phyloP scores from a whole-genome alignment of 2,797 vertebrate genomes.

The Chanos chanos region DNA sequence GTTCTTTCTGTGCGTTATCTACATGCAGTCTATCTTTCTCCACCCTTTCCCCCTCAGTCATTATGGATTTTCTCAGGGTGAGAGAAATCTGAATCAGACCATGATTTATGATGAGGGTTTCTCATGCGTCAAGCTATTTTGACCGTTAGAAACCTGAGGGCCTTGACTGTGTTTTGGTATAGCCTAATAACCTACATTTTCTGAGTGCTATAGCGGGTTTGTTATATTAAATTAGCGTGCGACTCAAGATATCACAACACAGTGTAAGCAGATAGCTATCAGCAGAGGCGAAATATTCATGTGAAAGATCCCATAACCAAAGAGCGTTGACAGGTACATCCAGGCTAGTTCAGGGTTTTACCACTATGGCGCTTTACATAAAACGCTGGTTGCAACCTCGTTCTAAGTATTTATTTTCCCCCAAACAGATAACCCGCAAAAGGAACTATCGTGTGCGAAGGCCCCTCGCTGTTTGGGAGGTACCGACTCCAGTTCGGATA shows the following conservation, averaged over 20 bases:
- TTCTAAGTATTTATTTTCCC: background rate
- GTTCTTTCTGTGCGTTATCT: background rate
- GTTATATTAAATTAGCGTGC: background rate
- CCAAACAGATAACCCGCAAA: constrained; percentile 17
- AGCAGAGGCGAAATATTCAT: too few relatives aligned
- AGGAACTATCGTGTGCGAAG: constrained; percentile 13
- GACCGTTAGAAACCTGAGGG: background rate
- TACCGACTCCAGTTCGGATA: constrained; percentile 19
- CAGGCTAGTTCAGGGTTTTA: too few relatives aligned
- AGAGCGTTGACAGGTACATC: too few relatives aligned
- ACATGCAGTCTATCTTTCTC: constrained; percentile 20
- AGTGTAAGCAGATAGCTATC: too few relatives aligned
- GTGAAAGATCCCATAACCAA: too few relatives aligned
- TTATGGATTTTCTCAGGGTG: too few relatives aligned
- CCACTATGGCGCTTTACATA: too few relatives aligned
- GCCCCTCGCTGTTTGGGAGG: constrained; percentile 37
- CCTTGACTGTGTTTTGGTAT: background rate
- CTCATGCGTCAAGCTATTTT: constrained; percentile 2
- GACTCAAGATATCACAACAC: too few relatives aligned
- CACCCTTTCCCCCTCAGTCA: constrained; percentile 5
- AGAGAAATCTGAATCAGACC: constrained; percentile 4
- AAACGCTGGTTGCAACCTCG: background rate
- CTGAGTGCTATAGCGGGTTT: background rate
- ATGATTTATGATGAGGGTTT: constrained; percentile 8
- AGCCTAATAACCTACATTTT: constrained; percentile 26